Evolutionary conservation across 1,140 invertebrate species (phyloP).

Genomic region (Ephestia elutella): DNA sequence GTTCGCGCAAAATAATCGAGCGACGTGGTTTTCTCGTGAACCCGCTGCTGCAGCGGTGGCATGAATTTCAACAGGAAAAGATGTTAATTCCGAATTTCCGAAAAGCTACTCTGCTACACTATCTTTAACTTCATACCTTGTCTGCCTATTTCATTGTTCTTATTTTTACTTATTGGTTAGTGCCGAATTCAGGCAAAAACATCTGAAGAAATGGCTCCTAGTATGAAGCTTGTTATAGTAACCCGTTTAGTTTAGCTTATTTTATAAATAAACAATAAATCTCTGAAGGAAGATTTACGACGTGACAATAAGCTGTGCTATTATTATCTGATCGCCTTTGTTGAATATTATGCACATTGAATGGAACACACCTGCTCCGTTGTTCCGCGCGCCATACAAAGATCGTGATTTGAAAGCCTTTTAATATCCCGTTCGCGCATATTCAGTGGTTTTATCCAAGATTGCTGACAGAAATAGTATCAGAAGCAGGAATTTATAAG

Average conservation of each 20-base stretch:
- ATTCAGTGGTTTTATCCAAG: neutral
- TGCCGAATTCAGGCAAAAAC: too few relatives aligned
- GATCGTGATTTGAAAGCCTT: constrained; percentile 1
- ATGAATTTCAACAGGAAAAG: constrained; percentile 23
- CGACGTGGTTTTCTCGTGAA: neutral
- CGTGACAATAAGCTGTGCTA: neutral
- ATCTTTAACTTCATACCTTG: neutral
- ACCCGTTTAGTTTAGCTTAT: too few relatives aligned
- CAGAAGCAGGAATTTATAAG: too few relatives aligned
- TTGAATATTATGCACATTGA: constrained; percentile 4
- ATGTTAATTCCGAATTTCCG: constrained; percentile 21
- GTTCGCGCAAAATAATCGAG: constrained; percentile 31
- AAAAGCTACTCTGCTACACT: neutral
- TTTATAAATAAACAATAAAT: neutral
- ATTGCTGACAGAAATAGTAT: neutral
- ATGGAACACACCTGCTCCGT: neutral
- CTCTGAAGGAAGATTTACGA: neutral
- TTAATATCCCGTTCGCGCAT: neutral
- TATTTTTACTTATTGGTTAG: too few relatives aligned
- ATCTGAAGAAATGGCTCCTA: too few relatives aligned
- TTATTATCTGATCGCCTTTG: neutral
- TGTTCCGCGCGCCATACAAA: constrained; percentile 1
- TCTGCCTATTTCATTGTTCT: too few relatives aligned
- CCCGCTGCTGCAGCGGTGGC: neutral
- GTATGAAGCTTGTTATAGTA: too few relatives aligned